Conservation (phyloP, 2,797 vertebrate species). For the Luscinia megarhynchos region DNA sequence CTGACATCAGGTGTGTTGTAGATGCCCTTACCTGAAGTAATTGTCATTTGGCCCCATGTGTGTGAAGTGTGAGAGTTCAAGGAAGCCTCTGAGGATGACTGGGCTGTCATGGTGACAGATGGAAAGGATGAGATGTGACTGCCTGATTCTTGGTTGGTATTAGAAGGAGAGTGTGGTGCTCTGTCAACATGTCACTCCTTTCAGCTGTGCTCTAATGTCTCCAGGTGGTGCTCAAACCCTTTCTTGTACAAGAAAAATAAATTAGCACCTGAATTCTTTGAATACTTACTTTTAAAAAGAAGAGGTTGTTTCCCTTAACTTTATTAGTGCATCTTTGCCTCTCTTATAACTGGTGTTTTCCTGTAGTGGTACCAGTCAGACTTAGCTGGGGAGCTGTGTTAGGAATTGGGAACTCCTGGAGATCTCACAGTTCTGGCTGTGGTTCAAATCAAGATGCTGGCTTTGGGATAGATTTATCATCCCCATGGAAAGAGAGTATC, state of each 20-base stretch:
- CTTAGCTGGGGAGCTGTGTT: background rate
- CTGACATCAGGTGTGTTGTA: background rate
- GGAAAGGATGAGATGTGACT: background rate
- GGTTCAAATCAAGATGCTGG: background rate
- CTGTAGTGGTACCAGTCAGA: background rate
- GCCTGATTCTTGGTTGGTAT: background rate
- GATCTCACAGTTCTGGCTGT: background rate
- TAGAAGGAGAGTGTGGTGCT: background rate
- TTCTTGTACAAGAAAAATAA: background rate
- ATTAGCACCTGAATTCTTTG: background rate
- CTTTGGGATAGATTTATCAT: background rate
- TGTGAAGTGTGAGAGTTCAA: background rate
- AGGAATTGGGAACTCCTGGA: background rate
- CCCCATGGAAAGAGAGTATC: background rate
- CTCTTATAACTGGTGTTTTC: background rate
- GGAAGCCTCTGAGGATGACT: background rate
- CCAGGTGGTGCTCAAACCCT: background rate
- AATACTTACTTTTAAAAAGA: background rate
- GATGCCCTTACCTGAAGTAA: background rate
- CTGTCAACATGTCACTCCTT: background rate
- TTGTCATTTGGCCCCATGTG: background rate
- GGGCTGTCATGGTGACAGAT: slow-evolving; percentile 3
- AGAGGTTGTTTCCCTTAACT: background rate
- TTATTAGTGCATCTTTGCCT: background rate
- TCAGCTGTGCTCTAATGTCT: background rate